These are phyloP conservation scores for Anthopleura xanthogrammica DNA, from an alignment of 92 coral and sea anemone species.

Conservation along the genomic window DNA sequence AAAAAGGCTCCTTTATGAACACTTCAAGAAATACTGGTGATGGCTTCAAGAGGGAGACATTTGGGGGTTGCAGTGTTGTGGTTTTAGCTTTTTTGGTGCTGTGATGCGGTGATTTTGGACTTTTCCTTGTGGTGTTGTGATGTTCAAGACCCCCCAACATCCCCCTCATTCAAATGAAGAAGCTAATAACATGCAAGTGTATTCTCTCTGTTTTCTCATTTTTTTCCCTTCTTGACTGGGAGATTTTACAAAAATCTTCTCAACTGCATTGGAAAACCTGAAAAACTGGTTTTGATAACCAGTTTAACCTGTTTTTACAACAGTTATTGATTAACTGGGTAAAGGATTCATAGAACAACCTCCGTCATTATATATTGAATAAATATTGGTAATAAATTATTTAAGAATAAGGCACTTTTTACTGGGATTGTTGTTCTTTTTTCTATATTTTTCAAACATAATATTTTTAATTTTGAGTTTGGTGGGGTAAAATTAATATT, in stretches of 20 bases:
- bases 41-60: not conserved
- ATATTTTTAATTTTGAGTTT: conserved; percentile 2
- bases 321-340: conserved; percentile 1
- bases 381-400: conserved; percentile 14
- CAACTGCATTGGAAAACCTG: not conserved
- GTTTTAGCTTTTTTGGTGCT: too few species aligned
- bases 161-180: not conserved
- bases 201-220: not conserved
- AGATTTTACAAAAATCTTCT: not conserved
- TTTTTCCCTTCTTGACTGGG: not conserved
- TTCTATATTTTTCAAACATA: conserved; percentile 10
- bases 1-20: not conserved
- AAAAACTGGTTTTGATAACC: conserved; percentile 11
- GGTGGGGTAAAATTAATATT: not conserved
- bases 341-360: not conserved
- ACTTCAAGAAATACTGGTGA: not conserved
- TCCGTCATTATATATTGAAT: not conserved
- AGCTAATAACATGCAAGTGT: not conserved
- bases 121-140: too few species aligned
- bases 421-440: conserved; percentile 2
- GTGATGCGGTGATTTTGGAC: not conserved
- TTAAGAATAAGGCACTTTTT: conserved; percentile 17
- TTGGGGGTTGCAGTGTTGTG: too few species aligned
- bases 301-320: conserved; percentile 3
- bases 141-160: too few species aligned